These are phyloP conservation scores for Sylvicapra grimmia DNA, from an alignment of 2,113 vertebrate species.

Conservation along the genomic window DNA sequence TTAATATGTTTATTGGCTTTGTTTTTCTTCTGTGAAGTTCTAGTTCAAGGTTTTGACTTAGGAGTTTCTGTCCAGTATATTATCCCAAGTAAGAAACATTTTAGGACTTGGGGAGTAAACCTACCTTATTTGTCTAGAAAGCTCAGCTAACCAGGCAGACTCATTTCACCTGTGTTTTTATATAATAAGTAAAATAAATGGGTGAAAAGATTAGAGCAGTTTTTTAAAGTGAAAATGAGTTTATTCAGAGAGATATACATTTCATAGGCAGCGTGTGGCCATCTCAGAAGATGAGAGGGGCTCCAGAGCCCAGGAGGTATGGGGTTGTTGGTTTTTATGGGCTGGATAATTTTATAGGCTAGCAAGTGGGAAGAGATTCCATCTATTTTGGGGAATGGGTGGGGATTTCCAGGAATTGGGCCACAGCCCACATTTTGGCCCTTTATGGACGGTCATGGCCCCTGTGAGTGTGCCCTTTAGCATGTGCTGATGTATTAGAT, in stretches of 20 bases:
- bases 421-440: not conserved
- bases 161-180: not conserved
- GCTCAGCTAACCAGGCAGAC: not conserved
- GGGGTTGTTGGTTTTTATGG: not conserved
- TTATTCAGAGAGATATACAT: not conserved
- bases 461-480: not conserved
- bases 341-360: not conserved
- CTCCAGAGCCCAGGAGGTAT: not conserved
- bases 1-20: not conserved
- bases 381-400: not conserved
- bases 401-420: not conserved
- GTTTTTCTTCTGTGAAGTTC: not conserved
- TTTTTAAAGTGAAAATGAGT: not conserved
- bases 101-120: not conserved
- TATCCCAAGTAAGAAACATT: not conserved
- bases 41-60: not conserved
- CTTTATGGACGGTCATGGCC: not conserved
- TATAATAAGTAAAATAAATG: not conserved
- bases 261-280: not conserved
- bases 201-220: not conserved
- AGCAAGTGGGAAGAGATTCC: not conserved
- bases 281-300: not conserved
- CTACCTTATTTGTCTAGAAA: conserved; percentile 10
- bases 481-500: not conserved
- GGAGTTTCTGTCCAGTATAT: not conserved